Base-by-base conservation (phyloP, 2,888 invertebrate genomes). In the Sminthurides aquaticus region DNA sequence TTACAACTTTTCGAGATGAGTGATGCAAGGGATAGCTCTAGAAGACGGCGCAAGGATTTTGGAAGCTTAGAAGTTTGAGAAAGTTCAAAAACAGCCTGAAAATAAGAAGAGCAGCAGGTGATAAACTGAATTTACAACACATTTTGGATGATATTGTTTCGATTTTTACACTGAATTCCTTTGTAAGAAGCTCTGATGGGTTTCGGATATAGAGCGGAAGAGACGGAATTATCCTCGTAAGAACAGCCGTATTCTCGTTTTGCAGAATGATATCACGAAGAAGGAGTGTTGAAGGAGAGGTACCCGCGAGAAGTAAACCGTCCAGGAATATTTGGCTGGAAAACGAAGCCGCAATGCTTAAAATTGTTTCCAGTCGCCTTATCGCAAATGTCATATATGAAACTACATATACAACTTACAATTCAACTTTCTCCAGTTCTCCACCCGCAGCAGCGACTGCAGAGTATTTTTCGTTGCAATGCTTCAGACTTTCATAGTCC, bases 291-390 rank as follows among this genome's bases (percentile, higher is more conserved):
- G 73, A 28, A 1, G 71, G 62, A 15, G 69, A 66, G 22, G 70
- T 73, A 43, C 74, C 74, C 20, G 72, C 48, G 8, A 68, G 29
- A 2, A 71, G 48, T 8, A 74, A 57, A 0, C 71, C 72, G 56
- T 74, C 74, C 34, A 74, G 62, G 59, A 72, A 73, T 11, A 74
- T 26, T 60, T 73, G 73, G n/a, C 74, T 74, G 20, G 11, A 55
- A 27, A n/a, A n/a, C n/a, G 1, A 59, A 59, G 20, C 28, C 43
- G 49, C 27, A 24, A 27, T 56, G n/a, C 49, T n/a, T 24, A 34
- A 22, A 20, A 27, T 49, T 57, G 27, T 49, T 55, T 58, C 18
- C 11, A 43, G 18, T 11, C 5, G 22, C n/a, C n/a, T 8, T 11
- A n/a, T 52, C 52, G 22, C 52, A 11, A 52, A 52, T 11, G 54